These are phyloP conservation scores for Megalops atlanticus DNA, from an alignment of 2,113 vertebrate species.

Conservation along the genomic window DNA sequence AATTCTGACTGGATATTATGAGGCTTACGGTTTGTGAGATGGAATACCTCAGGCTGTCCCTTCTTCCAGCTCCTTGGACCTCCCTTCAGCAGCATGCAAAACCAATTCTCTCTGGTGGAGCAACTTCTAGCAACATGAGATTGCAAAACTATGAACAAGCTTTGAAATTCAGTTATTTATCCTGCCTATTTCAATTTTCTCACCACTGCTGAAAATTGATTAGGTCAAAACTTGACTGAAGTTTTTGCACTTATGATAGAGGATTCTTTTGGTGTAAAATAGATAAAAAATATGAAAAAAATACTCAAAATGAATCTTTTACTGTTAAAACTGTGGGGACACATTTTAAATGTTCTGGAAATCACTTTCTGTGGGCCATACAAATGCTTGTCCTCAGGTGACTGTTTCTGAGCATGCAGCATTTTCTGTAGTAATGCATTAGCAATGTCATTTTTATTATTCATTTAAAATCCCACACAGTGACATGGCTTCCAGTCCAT, in stretches of 20 bases:
- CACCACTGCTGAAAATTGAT: slow-evolving; percentile 83
- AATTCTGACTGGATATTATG: not conserved
- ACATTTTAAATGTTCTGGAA: too few relatives aligned
- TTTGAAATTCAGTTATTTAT: not conserved
- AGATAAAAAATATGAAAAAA: not conserved
- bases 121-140: not conserved
- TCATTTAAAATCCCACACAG: too few relatives aligned
- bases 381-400: too few relatives aligned
- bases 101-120: not conserved
- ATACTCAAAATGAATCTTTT: too few relatives aligned
- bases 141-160: too few relatives aligned
- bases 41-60: not conserved
- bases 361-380: too few relatives aligned
- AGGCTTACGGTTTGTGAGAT: not conserved
- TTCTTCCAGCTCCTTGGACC: too few relatives aligned
- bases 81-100: not conserved
- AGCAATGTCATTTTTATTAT: not conserved
- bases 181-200: slow-evolving; percentile 20
- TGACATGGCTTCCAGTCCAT: not conserved
- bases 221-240: slow-evolving; percentile 83
- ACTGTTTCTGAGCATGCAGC: not conserved
- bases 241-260: slow-evolving; percentile 89
- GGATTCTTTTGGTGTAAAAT: slow-evolving; percentile 78
- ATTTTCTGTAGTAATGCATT: not conserved
- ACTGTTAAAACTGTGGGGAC: too few relatives aligned